Percentiles rank a stretch among this genome's conserved stretches.
Evolutionary conservation across 1,140 invertebrate species (phyloP).

Genomic region (Sesamia nonagrioides): DNA sequence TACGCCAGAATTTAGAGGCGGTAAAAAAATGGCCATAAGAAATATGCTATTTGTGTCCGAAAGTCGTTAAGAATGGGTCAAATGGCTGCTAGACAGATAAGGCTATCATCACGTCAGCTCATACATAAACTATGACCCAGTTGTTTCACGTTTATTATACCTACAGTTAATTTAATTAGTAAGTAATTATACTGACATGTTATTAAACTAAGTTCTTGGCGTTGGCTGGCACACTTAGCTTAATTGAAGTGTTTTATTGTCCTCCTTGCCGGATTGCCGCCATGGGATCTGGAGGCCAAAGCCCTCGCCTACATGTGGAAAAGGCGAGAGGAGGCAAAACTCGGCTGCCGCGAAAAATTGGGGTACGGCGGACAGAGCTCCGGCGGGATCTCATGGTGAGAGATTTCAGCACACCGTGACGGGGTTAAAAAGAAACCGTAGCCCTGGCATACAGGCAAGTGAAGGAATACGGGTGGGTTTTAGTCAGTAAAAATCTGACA

Average conservation of each 20-base stretch:
- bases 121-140: conserved; percentile 26
- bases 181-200: conserved; percentile 12
- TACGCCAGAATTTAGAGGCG: background rate
- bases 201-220: conserved; percentile 17
- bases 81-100: conserved; percentile 8
- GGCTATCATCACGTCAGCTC: conserved; percentile 1
- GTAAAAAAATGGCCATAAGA: background rate
- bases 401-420: too few species aligned
- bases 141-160: conserved; percentile 22
- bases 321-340: too few species aligned
- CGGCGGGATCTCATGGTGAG: too few species aligned
- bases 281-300: background rate
- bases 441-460: too few species aligned
- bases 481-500: too few species aligned
- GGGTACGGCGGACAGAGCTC: too few species aligned
- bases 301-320: too few species aligned
- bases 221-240: background rate
- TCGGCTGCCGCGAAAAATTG: too few species aligned
- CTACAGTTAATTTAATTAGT: conserved; percentile 7
- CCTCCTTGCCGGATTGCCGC: too few species aligned
- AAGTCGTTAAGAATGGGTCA: conserved; percentile 11
- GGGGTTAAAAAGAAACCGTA: too few species aligned
- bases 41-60: conserved; percentile 15
- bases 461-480: too few species aligned
- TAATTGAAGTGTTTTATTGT: background rate